Evolutionary conservation across 2,797 vertebrate species (phyloP).

Genomic region (Platalea minor): DNA sequence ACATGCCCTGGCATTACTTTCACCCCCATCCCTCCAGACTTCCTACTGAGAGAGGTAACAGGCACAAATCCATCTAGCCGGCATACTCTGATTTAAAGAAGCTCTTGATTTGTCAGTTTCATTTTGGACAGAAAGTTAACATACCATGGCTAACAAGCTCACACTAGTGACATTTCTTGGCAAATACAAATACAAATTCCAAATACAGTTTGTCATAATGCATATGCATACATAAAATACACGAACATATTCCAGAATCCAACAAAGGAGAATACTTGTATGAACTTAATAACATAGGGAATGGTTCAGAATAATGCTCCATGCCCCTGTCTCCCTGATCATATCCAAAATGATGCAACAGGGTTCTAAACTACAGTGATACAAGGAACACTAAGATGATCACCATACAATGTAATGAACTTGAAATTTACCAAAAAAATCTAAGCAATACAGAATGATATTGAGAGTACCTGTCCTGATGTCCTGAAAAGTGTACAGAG

Average conservation of each 20-base stretch:
- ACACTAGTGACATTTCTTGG: neutral
- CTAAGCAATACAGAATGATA: neutral
- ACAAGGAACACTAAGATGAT: neutral
- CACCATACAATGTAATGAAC: neutral
- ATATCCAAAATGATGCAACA: neutral
- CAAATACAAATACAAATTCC: neutral
- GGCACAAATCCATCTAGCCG: slow-evolving; percentile 6
- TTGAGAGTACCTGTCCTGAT: neutral
- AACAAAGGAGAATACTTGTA: neutral
- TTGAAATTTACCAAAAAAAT: neutral
- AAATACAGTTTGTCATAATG: neutral
- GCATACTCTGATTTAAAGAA: neutral
- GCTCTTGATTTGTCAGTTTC: slow-evolving; percentile 10
- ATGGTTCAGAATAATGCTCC: neutral
- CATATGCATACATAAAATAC: neutral
- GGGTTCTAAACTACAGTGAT: neutral
- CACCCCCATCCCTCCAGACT: neutral
- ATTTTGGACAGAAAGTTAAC: slow-evolving; percentile 27
- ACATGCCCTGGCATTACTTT: neutral
- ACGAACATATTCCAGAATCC: neutral
- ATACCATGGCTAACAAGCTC: neutral
- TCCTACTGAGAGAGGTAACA: neutral
- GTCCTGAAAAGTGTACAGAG: neutral
- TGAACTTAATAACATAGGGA: neutral
- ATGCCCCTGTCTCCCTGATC: neutral